Base-by-base conservation (phyloP, 2,113 vertebrate species). In the Platichthys flesus region DNA sequence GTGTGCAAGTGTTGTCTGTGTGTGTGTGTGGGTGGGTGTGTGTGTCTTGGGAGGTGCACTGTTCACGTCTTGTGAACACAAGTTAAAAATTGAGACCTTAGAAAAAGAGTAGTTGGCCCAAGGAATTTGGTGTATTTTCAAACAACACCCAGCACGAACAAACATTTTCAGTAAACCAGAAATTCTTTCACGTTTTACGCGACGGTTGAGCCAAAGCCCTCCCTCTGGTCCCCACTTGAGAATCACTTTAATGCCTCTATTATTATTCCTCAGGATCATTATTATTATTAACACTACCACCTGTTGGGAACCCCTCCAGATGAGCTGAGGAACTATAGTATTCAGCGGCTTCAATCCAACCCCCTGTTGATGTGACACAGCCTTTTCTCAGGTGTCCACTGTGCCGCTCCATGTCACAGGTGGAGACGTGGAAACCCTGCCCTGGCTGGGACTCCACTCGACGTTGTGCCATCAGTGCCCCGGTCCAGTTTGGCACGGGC, bases 401-500 rank as follows among this genome's bases (percentile, higher is more conserved):
- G 28, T 9, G 26, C 63, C 9, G 26, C 67, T 76, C 58, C 23
- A 49, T 70, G 67, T 74, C 76, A 61, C 80, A 77, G 63, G 59
- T 61, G 62, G 49, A 67, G 69, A 67, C 58, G 78, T 55, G 56
- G 16, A 71, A 77, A 37, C 66, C 52, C 9, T 2, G 6, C 69
- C 64, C 80, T 79, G 82, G 72, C 82, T 63, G 40, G 54, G 75
- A 73, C 52, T 67, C 81, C 58, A 42, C 76, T 85, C 71, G 31
- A 4, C 20, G 12, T 49, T 42, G 84, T 80, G 77, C 84, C 90
- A 85, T 81, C 83, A 62, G 83, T 71, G 88, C 79, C 86, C 63
- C 16, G 67, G 90, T 93, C 91, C 89, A 83, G 90, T 88, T 92
- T 94, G 94, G 93, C 94, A 93, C 81, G n/a, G 64, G 88, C 71